These are phyloP conservation scores for Periophthalmus modestus DNA, from an alignment of 2,113 vertebrate genomes.

Conservation along the genomic window DNA sequence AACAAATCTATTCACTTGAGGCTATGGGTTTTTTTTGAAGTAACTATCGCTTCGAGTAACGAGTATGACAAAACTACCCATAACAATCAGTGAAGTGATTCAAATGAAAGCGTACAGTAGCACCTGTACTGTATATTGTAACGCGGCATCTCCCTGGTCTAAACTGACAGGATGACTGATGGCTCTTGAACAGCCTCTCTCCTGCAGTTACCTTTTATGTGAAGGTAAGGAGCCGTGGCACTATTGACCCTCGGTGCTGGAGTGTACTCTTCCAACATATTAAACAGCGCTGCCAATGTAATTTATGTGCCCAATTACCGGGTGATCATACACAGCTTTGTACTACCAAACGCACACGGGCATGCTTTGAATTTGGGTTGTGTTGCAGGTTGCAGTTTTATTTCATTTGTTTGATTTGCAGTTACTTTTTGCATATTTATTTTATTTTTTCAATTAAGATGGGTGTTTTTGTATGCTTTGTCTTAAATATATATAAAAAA, in stretches of 20 bases:
- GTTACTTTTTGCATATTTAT: not conserved
- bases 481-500: not conserved
- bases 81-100: not conserved
- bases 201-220: slow-evolving; percentile 43
- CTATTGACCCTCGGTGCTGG: slow-evolving; percentile 27
- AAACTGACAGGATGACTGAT: slow-evolving; percentile 13
- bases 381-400: too few relatives aligned
- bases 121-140: not conserved
- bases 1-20: too few relatives aligned
- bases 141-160: not conserved
- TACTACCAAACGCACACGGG: not conserved
- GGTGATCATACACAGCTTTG: slow-evolving; percentile 28
- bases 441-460: slow-evolving; percentile 13
- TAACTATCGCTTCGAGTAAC: too few relatives aligned
- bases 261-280: slow-evolving; percentile 28
- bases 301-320: slow-evolving; percentile 38
- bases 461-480: not conserved
- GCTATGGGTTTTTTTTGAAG: too few relatives aligned
- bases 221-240: slow-evolving; percentile 28
- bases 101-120: not conserved
- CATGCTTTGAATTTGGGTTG: not conserved
- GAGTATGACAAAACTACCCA: too few relatives aligned
- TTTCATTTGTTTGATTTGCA: too few relatives aligned
- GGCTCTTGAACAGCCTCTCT: slow-evolving; percentile 13
- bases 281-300: slow-evolving; percentile 30